Evolutionary conservation across 2,113 vertebrate genomes (phyloP), one percentile per base, ranked within the genome.

Genomic region (Bothrops jararaca): DNA sequence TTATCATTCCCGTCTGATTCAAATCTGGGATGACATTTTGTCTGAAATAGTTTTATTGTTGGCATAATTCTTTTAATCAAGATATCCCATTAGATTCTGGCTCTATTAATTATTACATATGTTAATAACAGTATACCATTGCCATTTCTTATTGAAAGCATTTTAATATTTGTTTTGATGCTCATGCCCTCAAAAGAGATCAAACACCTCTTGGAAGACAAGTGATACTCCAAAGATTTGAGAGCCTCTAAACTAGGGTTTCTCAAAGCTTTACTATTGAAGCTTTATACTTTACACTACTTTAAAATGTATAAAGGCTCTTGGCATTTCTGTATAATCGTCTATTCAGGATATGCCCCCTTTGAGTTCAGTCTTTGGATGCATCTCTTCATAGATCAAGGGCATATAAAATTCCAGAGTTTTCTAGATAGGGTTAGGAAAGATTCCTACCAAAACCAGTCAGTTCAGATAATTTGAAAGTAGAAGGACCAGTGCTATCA

Each of bases 21-120:
- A 64, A 50, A 64, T 50, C 92, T 93, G 91, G 42, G 29, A 93
- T 93, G 88, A 89, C 92, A 88, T 1, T 50, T 5, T 42, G 1
- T 60, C 94, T 89, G 13, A 94, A 92, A 87, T 90, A 34, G 9
- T 64, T 93, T 90, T 48, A 88, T 91, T 91, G 95, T 74, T 93
- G 20, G 50, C 85, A 91, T 15, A 12, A 85, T 50, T 45, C 90
- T 92, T 95, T 88, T 58, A 80, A 88, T 54, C 93, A 89, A 69
- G 7, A 0, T 74, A 56, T 34, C 39, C 29, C 53, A 94, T 52
- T 91, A 86, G 50, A 54, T 92, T 88, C 20, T 92, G 91, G 86
- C 4, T 58, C 94, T n/a, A 11, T 60, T 94, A 94, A 93, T 85
- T 94, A 18, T 69, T 18, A 69, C 29, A 69, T 69, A 6, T 57